Conservation (phyloP, 1,140 invertebrate species). For the Ostrea denselamellosa region DNA sequence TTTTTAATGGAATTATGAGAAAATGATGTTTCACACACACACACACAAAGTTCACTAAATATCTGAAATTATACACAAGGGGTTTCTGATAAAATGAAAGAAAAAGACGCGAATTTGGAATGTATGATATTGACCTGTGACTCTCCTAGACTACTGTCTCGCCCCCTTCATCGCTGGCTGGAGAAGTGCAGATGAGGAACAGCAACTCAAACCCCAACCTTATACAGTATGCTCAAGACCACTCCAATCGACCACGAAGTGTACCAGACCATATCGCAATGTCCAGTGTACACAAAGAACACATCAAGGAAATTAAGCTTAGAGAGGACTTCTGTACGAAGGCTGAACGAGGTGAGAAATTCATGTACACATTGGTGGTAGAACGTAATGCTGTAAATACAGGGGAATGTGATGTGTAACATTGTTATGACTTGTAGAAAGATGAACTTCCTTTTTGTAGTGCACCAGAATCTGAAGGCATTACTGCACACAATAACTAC, state of each 20-base stretch:
- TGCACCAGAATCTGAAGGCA: constrained; percentile 81
- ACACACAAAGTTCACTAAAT: too few species aligned
- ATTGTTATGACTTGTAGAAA: too few species aligned
- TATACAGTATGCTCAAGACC: constrained; percentile 66
- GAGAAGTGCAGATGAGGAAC: constrained; percentile 53
- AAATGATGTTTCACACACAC: too few species aligned
- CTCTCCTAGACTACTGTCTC: not conserved
- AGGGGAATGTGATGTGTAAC: too few species aligned
- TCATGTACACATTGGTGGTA: too few species aligned
- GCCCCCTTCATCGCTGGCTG: not conserved
- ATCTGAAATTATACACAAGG: too few species aligned
- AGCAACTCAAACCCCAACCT: constrained; percentile 80
- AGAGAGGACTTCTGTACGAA: constrained; percentile 85
- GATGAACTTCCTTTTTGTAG: constrained; percentile 76
- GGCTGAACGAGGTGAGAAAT: constrained; percentile 82
- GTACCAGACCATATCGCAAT: constrained; percentile 29
- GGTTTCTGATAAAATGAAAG: too few species aligned
- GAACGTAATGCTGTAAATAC: too few species aligned
- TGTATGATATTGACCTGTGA: too few species aligned
- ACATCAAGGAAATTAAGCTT: constrained; percentile 81
- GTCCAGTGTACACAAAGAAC: constrained; percentile 41
- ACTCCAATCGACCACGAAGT: constrained; percentile 53
- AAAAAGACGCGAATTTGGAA: too few species aligned
- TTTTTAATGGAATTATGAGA: too few species aligned
- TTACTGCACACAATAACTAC: constrained; percentile 81